Evolutionary conservation across 2,797 vertebrate species (phyloP).

Genomic region (Brotula barbata): DNA sequence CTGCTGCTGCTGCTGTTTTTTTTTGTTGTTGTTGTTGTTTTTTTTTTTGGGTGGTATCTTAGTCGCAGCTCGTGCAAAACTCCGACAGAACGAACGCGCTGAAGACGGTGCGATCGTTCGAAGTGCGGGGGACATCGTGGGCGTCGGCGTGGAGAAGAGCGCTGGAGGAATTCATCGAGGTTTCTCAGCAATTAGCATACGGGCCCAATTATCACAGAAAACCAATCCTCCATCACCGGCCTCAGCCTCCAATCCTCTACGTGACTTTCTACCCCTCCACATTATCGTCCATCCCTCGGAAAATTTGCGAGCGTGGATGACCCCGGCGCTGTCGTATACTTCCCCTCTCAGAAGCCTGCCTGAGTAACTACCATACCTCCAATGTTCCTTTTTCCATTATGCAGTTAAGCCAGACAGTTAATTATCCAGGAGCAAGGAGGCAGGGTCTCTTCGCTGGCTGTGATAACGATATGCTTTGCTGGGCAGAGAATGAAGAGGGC

Average conservation of each 20-base stretch:
- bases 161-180: slow-evolving; percentile 71
- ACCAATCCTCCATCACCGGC: slow-evolving; percentile 66
- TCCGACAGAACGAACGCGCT: no score
- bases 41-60: slow-evolving; percentile 18
- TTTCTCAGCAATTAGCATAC: slow-evolving; percentile 75
- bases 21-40: slow-evolving; percentile 34
- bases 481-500: slow-evolving; percentile 81
- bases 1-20: slow-evolving; percentile 51
- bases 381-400: slow-evolving; percentile 76
- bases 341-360: slow-evolving; percentile 64
- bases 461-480: slow-evolving; percentile 83
- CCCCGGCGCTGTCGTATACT: slow-evolving; percentile 68
- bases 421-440: slow-evolving; percentile 81
- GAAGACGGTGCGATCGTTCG: no score
- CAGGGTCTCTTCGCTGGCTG: slow-evolving; percentile 76
- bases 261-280: slow-evolving; percentile 61
- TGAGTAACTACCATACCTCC: slow-evolving; percentile 75
- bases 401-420: slow-evolving; percentile 83
- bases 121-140: slow-evolving; percentile 63
- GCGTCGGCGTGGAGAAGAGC: slow-evolving; percentile 49
- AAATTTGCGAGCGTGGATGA: slow-evolving; percentile 62
- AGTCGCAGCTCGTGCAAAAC: no score
- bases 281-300: slow-evolving; percentile 59
- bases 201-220: slow-evolving; percentile 76
- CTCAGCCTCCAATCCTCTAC: slow-evolving; percentile 43